Base-by-base conservation (phyloP, 2,888 invertebrate species). In the Ischnus inquisitorius region DNA sequence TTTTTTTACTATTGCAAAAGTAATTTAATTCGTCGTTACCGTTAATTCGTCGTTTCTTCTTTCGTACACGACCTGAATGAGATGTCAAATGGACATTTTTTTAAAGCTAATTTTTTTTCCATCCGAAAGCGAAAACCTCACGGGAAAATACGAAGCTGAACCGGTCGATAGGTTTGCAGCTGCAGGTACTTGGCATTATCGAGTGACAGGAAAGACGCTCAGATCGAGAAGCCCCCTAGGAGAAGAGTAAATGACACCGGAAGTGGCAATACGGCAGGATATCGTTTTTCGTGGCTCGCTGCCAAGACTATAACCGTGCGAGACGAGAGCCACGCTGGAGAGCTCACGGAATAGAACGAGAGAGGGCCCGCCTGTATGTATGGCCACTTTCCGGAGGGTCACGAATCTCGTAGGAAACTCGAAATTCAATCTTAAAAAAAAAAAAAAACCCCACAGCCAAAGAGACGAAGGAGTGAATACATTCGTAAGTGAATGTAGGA, bases 241-340 rank as follows among this genome's bases (percentile, higher is more conserved):
- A 54, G 16, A 43, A 43, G 57, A 71, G 10, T 41, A 71, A 51
- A 78, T 72, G 71, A 74, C 78, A 68, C 78, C 72, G 60, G 72
- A 68, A 78, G 72, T 78, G 74, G 68, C 68, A 62, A 72, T 79
- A 60, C 65, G 16, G 34, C 65, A 28, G 76, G 60, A 83, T 71
- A 83, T 72, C 43, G 71, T 76, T 83, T 83, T 71, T 43, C 19
- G 57, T 54, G 79, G 79, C 83, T 16, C 57, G 57, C 67, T 68
- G 83, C 83, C 79, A 83, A 60, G 43, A 46, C 65, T 48, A 43
- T 43, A 75, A 51, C 65, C 39, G 48, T 71, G 16, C 34, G 34
- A 46, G 60, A 82, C 19, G 60, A 68, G 64, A 79, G 54, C 68
- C 51, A 19, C 25, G 1, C n/a, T 28, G n/a, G 54, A 60, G 46